Evolutionary conservation across 2,797 vertebrate genomes (phyloP), one percentile per base, ranked within the genome.

Genomic region (Synanceia verrucosa): DNA sequence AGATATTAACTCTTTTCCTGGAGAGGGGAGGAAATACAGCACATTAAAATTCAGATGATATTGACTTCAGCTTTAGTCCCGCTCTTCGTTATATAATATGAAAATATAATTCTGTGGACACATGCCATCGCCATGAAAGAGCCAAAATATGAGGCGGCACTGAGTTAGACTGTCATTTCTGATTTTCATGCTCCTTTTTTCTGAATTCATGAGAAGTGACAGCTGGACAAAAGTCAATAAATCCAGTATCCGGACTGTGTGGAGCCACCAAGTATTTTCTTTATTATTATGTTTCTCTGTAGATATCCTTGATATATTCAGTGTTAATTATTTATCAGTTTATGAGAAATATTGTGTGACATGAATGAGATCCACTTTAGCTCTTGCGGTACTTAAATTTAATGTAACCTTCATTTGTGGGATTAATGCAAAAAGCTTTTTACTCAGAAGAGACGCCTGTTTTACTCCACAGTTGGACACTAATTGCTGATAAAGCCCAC

Each of bases 161-260:
- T 69, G 58, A 69, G 84, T 77, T 73, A 79, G 65, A 65, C 68
- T 71, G 59, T 85, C 70, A 74, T 83, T 77, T 74, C 70, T 84
- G 36, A 66, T 83, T 83, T 48, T 61, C 73, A 36, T 58, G 37
- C 44, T 73, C 41, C 58, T 70, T 74, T 76, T 78, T 66, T 80
- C 70, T 65, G 34, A 83, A 87, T 83, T 84, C 72, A 80, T 80
- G 57, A 83, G 76, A 88, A 67, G 47, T 68, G 76, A 86, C 76
- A 86, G 82, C 73, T 29, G 78, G 69, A 79, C 82, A 83, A 56
- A 73, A 82, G 68, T 73, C 76, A 78, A 81, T 83, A 78, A 82
- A 90, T 87, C 67, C 52, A 61, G 81, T 70, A 78, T 64, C 55
- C 66, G 65, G 39, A n/a, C n/a, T n/a, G 43, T 16, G 78, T 39